These are phyloP conservation scores for Monoplex corrugatus DNA, from an alignment of 2,888 invertebrate species.

Conservation along the genomic window DNA sequence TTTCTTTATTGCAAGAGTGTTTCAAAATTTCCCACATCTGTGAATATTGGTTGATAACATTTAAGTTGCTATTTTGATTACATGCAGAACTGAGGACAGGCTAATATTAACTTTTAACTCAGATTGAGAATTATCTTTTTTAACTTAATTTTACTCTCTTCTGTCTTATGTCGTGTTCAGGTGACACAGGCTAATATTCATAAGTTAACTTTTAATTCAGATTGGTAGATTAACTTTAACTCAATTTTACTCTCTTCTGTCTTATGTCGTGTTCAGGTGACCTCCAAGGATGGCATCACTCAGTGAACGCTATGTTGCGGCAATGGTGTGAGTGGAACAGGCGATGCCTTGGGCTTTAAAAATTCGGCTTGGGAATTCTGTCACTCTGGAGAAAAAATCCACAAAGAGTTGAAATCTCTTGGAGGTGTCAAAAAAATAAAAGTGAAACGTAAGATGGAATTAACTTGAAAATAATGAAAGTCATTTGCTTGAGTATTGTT, in stretches of 20 bases:
- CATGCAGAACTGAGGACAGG: no score
- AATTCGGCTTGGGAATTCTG: constrained; percentile 79
- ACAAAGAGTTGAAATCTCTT: constrained; percentile 69
- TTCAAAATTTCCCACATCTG: no score
- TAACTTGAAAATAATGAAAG: no score
- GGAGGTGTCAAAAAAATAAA: constrained; percentile 73
- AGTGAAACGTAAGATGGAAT: constrained; percentile 67
- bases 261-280: no score
- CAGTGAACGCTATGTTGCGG: constrained; percentile 69
- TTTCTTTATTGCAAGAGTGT: no score
- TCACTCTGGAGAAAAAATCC: constrained; percentile 71
- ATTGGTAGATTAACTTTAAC: not conserved
- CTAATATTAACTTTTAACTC: not conserved
- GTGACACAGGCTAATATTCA: not conserved
- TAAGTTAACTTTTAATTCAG: not conserved
- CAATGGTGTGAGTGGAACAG: constrained; percentile 79
- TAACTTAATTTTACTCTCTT: not conserved
- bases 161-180: no score
- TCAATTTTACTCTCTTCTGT: not conserved
- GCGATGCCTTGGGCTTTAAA: constrained; percentile 79
- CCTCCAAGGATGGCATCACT: constrained; percentile 19
- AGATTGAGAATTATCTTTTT: not conserved
- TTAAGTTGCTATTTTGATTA: no score
- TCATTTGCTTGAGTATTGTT: no score
- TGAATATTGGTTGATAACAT: no score